phyloP scores from a whole-genome alignment of 2,797 vertebrate genomes.

The Myotis planiceps region DNA sequence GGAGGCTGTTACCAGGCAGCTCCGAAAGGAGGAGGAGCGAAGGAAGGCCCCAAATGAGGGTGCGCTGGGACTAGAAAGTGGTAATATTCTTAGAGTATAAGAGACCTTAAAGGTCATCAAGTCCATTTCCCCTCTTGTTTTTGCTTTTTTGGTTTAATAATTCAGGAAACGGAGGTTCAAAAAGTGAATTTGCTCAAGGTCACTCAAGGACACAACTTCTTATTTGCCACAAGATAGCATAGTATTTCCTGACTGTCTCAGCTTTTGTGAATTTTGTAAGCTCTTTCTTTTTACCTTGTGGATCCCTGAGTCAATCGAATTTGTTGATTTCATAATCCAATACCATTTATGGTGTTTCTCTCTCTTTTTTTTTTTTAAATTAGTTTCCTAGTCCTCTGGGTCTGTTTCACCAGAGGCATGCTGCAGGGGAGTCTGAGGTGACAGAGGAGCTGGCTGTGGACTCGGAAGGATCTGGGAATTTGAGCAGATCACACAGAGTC shows the following conservation, averaged over 20 bases:
- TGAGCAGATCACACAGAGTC: no score
- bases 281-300: not conserved
- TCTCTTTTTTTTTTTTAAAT: not conserved
- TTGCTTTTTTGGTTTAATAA: not conserved
- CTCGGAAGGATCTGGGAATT: not conserved
- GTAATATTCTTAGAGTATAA: accelerated
- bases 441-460: no score
- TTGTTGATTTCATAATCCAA: not conserved
- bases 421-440: not conserved
- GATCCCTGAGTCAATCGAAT: not conserved
- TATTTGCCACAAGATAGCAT: not conserved
- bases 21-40: not conserved
- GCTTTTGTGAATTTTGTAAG: not conserved
- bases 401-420: not conserved
- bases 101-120: accelerated
- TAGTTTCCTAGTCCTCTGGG: not conserved
- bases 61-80: not conserved
- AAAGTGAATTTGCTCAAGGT: conserved; percentile 36
- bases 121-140: not conserved
- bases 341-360: not conserved
- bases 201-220: not conserved
- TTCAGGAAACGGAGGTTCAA: not conserved
- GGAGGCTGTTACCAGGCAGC: not conserved
- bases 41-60: not conserved
- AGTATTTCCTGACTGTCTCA: not conserved